Evolutionary conservation across 2,113 vertebrate genomes (phyloP).

Genomic region (Alethe diademata): DNA sequence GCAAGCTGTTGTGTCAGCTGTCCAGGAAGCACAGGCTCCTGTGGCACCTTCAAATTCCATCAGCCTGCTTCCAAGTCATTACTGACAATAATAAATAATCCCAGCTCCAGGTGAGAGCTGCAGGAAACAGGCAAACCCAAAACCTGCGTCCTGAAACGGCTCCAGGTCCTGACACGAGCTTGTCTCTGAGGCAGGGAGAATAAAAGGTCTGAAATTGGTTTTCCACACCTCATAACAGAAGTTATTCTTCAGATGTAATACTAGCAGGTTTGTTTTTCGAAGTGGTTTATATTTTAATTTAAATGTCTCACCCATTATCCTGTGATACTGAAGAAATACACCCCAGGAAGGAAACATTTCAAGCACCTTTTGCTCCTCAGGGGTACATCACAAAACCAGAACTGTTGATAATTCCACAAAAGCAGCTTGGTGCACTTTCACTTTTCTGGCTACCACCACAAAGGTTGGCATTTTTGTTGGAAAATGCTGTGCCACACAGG

Average conservation of each 20-base stretch:
- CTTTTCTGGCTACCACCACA: not conserved
- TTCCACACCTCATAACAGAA: not conserved
- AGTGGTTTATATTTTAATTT: not conserved
- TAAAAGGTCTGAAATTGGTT: not conserved
- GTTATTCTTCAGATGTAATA: not conserved
- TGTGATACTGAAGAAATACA: not conserved
- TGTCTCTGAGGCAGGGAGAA: not conserved
- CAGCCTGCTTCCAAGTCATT: conserved; percentile 33
- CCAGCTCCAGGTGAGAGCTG: conserved; percentile 3
- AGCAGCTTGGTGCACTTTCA: not conserved
- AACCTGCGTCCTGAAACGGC: not conserved
- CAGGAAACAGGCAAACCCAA: not conserved
- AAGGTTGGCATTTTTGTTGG: not conserved
- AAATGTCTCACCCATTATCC: not conserved
- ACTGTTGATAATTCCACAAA: not conserved
- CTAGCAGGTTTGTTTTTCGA: not conserved
- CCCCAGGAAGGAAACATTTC: not conserved
- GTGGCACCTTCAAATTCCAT: conserved; percentile 6
- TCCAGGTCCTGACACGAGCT: not conserved
- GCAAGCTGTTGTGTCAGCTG: conserved; percentile 66
- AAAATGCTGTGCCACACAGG: not conserved
- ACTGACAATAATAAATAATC: not conserved
- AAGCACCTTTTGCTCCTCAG: not conserved
- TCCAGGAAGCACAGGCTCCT: conserved; percentile 43
- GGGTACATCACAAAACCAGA: not conserved